phyloP scores from a whole-genome alignment of 2,888 invertebrate genomes.

The Aplocera efformata region DNA sequence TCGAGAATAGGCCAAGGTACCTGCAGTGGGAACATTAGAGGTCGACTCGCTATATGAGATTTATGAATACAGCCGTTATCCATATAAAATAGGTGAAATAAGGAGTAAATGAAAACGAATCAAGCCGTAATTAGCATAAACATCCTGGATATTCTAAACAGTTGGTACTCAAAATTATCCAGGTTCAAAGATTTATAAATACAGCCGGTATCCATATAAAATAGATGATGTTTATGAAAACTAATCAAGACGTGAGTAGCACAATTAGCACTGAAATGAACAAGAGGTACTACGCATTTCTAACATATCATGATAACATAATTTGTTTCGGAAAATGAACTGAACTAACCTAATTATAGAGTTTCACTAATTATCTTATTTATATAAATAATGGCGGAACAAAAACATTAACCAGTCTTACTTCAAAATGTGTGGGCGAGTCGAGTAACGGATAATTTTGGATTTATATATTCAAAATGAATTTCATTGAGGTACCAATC shows the following conservation, averaged over 20 bases:
- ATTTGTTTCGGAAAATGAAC: constrained; percentile 18
- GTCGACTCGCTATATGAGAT: too few relatives aligned
- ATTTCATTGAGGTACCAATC: constrained; percentile 3
- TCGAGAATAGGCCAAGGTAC: too few relatives aligned
- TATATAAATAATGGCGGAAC: constrained; percentile 6
- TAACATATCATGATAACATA: constrained; percentile 1
- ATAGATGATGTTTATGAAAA: too few relatives aligned
- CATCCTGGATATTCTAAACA: too few relatives aligned
- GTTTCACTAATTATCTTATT: constrained; percentile 17
- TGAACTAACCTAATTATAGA: constrained; percentile 16
- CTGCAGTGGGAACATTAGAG: too few relatives aligned
- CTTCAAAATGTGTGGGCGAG: constrained; percentile 1
- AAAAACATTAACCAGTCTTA: not conserved
- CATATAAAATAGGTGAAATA: too few relatives aligned
- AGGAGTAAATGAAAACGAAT: too few relatives aligned
- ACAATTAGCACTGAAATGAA: not conserved
- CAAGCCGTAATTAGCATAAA: too few relatives aligned
- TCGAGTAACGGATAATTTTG: not conserved
- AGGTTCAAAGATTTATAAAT: too few relatives aligned
- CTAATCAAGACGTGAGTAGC: not conserved
- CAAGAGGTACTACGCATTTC: not conserved
- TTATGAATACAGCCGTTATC: too few relatives aligned
- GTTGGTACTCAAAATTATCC: too few relatives aligned
- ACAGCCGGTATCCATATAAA: too few relatives aligned
- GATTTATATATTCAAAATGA: constrained; percentile 1